These are phyloP conservation scores for Hypolimnas misippus DNA, from an alignment of 2,888 invertebrate species.

Conservation along the genomic window DNA sequence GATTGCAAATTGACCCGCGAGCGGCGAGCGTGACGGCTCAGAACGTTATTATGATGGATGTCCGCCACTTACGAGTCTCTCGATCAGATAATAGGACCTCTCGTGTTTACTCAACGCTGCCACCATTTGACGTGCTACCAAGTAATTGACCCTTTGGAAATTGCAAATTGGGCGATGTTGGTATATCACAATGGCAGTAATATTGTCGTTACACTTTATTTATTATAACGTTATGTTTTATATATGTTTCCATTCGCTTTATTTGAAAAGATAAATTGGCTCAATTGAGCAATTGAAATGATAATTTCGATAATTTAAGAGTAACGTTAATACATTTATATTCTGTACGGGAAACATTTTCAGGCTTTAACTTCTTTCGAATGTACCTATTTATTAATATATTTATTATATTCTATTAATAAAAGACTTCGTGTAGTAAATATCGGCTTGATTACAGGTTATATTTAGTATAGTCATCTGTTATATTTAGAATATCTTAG, in stretches of 20 bases:
- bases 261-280: not conserved
- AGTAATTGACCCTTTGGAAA: slow-evolving; percentile 23
- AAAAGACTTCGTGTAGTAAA: no score
- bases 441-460: no score
- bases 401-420: no score
- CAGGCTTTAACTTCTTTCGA: no score
- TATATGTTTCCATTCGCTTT: not conserved
- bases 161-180: slow-evolving; percentile 9
- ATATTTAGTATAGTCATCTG: no score
- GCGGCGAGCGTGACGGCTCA: slow-evolving; percentile 75
- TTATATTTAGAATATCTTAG: no score
- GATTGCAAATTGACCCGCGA: slow-evolving; percentile 81
- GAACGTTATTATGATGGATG: slow-evolving; percentile 79
- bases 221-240: not conserved
- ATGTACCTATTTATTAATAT: no score
- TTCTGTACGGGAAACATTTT: no score
- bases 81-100: slow-evolving; percentile 69
- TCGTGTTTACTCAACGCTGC: slow-evolving; percentile 67
- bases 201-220: not conserved
- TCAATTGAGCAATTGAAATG: not conserved
- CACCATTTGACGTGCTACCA: slow-evolving; percentile 21
- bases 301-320: not conserved
- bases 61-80: slow-evolving; percentile 68
- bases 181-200: not conserved
- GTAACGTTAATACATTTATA: no score